Evolutionary conservation across 1,140 invertebrate species (phyloP).

Genomic region (Microplitis demolitor): DNA sequence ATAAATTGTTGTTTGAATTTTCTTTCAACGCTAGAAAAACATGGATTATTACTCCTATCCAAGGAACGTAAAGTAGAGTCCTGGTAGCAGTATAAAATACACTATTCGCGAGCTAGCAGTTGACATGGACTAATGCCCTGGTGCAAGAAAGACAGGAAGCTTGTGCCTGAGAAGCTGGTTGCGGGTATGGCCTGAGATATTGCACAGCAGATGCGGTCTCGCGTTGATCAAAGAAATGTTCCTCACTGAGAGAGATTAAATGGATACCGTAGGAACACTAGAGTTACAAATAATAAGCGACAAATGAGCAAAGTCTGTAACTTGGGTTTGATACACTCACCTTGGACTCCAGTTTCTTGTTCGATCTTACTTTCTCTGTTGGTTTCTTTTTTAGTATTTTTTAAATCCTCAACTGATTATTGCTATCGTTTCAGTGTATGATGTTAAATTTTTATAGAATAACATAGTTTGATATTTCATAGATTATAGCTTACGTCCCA

Average conservation of each 20-base stretch:
- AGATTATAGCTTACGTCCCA: too few relatives aligned
- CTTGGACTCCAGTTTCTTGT: slow-evolving; percentile 10
- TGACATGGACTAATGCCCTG: slow-evolving; percentile 58
- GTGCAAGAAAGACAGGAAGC: slow-evolving; percentile 57
- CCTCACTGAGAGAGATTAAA: slow-evolving; percentile 60
- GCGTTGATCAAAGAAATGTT: slow-evolving; percentile 60
- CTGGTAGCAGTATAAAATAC: slow-evolving; percentile 27
- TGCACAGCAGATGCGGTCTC: slow-evolving; percentile 59
- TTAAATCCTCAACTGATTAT: not conserved
- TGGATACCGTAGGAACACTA: slow-evolving; percentile 57
- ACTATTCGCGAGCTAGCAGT: slow-evolving; percentile 36
- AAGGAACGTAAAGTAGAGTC: not conserved
- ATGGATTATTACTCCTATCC: slow-evolving; percentile 29
- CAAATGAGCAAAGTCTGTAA: slow-evolving; percentile 39
- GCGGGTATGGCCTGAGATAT: slow-evolving; percentile 56
- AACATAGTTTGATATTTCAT: too few relatives aligned
- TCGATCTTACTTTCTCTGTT: slow-evolving; percentile 27
- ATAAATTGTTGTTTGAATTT: slow-evolving; percentile 31
- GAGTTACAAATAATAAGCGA: slow-evolving; percentile 57
- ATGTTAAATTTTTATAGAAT: too few relatives aligned
- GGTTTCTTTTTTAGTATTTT: not conserved
- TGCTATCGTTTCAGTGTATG: too few relatives aligned
- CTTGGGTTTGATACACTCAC: slow-evolving; percentile 52
- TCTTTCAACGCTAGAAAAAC: slow-evolving; percentile 27
- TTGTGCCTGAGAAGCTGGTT: slow-evolving; percentile 53